Percentiles rank a stretch among this genome's conserved stretches.
Evolutionary conservation across 53 echinoderm and acorn worm species (phyloP).

Genomic region (Luidia sarsii): DNA sequence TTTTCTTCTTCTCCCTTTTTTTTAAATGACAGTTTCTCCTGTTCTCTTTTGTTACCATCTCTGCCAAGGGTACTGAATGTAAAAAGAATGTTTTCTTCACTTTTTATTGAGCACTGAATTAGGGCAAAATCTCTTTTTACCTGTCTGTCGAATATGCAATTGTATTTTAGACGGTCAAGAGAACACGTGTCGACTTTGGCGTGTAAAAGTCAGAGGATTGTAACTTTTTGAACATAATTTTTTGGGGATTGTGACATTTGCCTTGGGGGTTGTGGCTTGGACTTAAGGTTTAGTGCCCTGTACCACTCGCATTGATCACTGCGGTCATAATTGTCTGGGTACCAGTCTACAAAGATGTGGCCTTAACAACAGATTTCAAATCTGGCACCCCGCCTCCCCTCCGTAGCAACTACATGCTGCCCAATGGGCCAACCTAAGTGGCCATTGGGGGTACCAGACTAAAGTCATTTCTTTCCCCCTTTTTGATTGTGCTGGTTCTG

Average conservation of each 20-base stretch:
- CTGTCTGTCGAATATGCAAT: slow-evolving; percentile 55
- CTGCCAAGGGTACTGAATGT: slow-evolving; percentile 45
- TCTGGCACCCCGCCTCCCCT: no score
- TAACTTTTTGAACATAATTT: background rate
- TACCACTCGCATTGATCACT: slow-evolving; percentile 19
- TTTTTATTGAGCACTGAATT: slow-evolving; percentile 23
- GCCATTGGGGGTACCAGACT: no score
- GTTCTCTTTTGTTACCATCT: slow-evolving; percentile 8
- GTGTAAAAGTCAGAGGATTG: background rate
- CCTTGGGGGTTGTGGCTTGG: slow-evolving; percentile 7
- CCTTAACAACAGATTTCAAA: no score
- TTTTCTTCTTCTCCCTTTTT: background rate
- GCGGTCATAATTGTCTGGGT: no score
- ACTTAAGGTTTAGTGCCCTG: slow-evolving; percentile 5
- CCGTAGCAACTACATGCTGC: no score
- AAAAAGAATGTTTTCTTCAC: slow-evolving; percentile 5
- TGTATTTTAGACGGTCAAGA: no score
- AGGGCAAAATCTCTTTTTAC: slow-evolving; percentile 26
- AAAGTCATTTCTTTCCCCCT: no score
- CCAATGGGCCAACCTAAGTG: no score
- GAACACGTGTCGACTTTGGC: no score
- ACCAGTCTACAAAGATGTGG: slow-evolving; percentile 33
- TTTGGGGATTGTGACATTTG: slow-evolving; percentile 10
- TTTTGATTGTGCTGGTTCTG: no score
- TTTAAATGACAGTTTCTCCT: no score